Evolutionary conservation across 2,888 invertebrate species (phyloP).

Genomic region (Idaea aversata): DNA sequence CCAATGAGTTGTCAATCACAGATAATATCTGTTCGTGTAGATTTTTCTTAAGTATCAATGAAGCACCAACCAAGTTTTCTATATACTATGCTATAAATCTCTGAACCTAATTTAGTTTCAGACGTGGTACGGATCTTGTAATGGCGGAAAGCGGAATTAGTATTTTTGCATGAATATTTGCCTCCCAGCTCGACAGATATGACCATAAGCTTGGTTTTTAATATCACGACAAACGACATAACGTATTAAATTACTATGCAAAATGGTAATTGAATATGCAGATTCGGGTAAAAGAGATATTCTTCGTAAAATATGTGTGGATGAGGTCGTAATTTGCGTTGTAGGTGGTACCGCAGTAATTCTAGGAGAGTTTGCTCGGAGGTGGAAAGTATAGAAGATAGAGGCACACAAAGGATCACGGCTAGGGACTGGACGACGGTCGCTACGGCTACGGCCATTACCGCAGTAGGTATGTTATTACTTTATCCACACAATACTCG

Average conservation of each 20-base stretch:
- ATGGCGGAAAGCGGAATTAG: conserved; percentile 8
- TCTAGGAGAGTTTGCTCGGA: not conserved
- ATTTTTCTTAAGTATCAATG: conserved; percentile 42
- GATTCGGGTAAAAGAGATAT: conserved; percentile 1
- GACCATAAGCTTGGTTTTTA: not conserved
- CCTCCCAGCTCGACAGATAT: not conserved
- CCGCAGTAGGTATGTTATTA: conserved; percentile 12
- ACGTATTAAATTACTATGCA: not conserved
- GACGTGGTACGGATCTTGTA: conserved; percentile 13
- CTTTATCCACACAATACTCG: conserved; percentile 27
- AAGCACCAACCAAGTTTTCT: conserved; percentile 22
- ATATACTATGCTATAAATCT: conserved; percentile 38
- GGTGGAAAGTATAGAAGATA: not conserved
- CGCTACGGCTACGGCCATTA: conserved; percentile 2
- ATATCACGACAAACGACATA: not conserved
- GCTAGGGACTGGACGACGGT: conserved; percentile 3
- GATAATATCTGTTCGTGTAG: conserved; percentile 41
- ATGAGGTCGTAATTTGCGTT: not conserved
- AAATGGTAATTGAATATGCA: not conserved
- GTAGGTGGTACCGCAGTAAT: not conserved
- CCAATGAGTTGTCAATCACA: conserved; percentile 43
- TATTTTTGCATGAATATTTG: not conserved
- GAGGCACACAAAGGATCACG: not conserved
- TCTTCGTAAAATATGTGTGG: not conserved
- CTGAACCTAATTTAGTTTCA: conserved; percentile 39